These are phyloP conservation scores for Latheticus oryzae DNA, from an alignment of 2,888 invertebrate genomes.

Conservation along the genomic window DNA sequence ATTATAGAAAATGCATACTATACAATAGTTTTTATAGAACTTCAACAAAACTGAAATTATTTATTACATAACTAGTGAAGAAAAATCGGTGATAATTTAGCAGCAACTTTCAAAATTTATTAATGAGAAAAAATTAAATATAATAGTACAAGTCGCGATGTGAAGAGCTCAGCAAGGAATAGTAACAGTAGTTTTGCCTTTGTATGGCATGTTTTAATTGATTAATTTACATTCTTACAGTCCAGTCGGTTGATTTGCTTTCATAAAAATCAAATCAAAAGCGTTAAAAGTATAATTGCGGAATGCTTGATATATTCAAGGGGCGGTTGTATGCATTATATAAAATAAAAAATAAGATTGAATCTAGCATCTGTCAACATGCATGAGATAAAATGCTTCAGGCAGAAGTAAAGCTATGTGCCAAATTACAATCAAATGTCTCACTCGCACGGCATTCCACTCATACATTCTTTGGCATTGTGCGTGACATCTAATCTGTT, in stretches of 20 bases:
- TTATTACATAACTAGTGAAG: no score
- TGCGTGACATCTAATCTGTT: slow-evolving; percentile 49
- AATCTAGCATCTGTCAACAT: slow-evolving; percentile 48
- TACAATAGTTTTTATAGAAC: no score
- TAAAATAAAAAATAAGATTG: slow-evolving; percentile 12
- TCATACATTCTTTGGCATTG: slow-evolving; percentile 59
- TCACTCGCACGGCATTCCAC: slow-evolving; percentile 61
- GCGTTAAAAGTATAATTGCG: no score
- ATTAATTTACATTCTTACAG: slow-evolving; percentile 26
- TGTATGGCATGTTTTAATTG: slow-evolving; percentile 22
- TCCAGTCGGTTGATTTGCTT: slow-evolving; percentile 14
- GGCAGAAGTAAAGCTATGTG: slow-evolving; percentile 59
- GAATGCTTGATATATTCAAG: slow-evolving; percentile 4
- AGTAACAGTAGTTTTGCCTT: slow-evolving; percentile 14
- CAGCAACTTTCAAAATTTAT: no score
- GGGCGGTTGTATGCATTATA: slow-evolving; percentile 19
- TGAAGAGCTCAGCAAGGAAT: slow-evolving; percentile 6
- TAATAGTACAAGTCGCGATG: no score
- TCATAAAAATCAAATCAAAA: slow-evolving; percentile 24
- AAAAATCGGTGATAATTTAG: no score
- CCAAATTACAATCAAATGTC: slow-evolving; percentile 63
- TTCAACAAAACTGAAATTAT: no score
- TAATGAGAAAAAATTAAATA: no score
- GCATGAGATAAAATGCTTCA: slow-evolving; percentile 53
- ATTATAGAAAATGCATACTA: slow-evolving; percentile 13